Evolutionary conservation across 2,113 vertebrate species (phyloP).

Genomic region (Actenoides lindsayi): DNA sequence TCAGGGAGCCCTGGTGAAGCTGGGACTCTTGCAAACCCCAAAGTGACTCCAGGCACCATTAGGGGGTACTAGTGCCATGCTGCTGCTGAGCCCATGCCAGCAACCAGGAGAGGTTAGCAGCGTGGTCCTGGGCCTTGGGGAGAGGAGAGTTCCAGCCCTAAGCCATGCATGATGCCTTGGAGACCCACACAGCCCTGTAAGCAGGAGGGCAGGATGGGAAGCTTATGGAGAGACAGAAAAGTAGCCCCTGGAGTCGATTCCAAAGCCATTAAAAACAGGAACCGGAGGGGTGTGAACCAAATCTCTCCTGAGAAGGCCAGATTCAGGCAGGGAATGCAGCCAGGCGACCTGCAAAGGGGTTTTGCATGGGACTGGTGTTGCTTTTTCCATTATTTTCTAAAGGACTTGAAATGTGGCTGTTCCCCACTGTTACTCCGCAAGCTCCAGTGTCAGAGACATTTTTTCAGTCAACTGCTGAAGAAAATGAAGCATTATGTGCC

Average conservation of each 20-base stretch:
- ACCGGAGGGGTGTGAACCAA: accelerated
- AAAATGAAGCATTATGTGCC: not conserved
- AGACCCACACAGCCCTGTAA: not conserved
- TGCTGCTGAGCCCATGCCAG: not conserved
- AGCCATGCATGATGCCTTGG: not conserved
- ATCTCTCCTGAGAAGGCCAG: accelerated
- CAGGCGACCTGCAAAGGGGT: not conserved
- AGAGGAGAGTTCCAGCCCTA: not conserved
- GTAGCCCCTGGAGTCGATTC: not conserved
- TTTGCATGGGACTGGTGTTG: not conserved
- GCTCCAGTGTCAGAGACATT: accelerated
- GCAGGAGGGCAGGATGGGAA: not conserved
- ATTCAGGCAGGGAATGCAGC: not conserved
- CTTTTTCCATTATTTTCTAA: not conserved
- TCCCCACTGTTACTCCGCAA: not conserved
- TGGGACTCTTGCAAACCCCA: not conserved
- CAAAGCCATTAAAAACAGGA: not conserved
- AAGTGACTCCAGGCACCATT: not conserved
- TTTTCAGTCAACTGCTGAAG: not conserved
- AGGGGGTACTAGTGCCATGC: accelerated
- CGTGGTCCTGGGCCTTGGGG: not conserved
- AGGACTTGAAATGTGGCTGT: accelerated
- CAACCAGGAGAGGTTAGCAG: not conserved
- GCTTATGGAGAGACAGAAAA: not conserved
- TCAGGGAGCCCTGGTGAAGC: accelerated